Evolutionary conservation across 2,888 invertebrate species (phyloP).

Genomic region (Agrotis puta): DNA sequence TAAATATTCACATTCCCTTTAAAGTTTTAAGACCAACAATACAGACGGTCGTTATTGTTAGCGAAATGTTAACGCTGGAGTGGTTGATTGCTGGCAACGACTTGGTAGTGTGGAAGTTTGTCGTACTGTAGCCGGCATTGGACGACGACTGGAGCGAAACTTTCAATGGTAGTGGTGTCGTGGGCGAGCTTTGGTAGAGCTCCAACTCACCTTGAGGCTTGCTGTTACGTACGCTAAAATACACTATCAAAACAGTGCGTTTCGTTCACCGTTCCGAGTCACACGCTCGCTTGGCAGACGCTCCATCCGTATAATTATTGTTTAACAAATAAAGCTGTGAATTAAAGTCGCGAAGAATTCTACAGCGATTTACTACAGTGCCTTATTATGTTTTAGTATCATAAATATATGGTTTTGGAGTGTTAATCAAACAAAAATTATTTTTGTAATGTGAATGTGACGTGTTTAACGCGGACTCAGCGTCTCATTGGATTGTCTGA

Average conservation of each 20-base stretch:
- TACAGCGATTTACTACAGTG: conserved; percentile 65
- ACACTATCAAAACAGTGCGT: conserved; percentile 89
- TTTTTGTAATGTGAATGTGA: conserved; percentile 75
- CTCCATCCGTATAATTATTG: conserved; percentile 57
- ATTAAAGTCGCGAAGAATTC: conserved; percentile 47
- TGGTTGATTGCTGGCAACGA: conserved; percentile 29
- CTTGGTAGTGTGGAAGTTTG: conserved; percentile 4
- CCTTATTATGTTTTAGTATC: conserved; percentile 66
- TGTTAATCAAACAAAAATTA: conserved; percentile 53
- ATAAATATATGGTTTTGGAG: conserved; percentile 41
- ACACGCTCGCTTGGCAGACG: conserved; percentile 74
- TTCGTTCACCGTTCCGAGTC: conserved; percentile 75
- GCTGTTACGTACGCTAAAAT: conserved; percentile 87
- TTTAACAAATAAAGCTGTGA: conserved; percentile 67
- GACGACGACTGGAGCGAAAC: conserved; percentile 66
- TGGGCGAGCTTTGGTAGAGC: conserved; percentile 75
- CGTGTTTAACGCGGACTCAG: conserved; percentile 71
- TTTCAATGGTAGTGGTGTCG: conserved; percentile 74
- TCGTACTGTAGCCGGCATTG: conserved; percentile 70
- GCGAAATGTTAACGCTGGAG: conserved; percentile 28
- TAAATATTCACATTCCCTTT: conserved; percentile 66
- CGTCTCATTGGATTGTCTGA: conserved; percentile 77
- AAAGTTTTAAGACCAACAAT: conserved; percentile 59
- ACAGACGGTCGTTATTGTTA: conserved; percentile 17
- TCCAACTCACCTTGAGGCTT: conserved; percentile 86